These are phyloP conservation scores for Oncorhynchus kisutch DNA, from an alignment of 2,113 vertebrate genomes.

Conservation along the genomic window DNA sequence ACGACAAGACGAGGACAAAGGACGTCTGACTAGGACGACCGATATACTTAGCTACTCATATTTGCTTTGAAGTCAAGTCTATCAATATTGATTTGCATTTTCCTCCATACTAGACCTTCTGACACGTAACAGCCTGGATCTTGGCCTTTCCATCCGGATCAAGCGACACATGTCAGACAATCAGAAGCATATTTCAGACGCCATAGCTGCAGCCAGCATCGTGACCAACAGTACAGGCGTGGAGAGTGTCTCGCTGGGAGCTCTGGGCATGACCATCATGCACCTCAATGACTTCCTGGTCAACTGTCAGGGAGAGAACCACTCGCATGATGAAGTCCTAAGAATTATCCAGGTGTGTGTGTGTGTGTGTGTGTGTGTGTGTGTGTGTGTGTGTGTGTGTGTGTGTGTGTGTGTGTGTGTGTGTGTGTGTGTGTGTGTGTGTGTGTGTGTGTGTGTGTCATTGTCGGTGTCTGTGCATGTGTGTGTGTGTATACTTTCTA, in stretches of 20 bases:
- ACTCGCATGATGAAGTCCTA: slow-evolving; percentile 92
- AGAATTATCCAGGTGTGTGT: slow-evolving; percentile 91
- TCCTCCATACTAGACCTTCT: slow-evolving; percentile 81
- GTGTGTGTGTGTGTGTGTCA: too few species aligned
- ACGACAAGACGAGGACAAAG: too few species aligned
- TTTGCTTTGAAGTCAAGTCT: not conserved
- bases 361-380: too few species aligned
- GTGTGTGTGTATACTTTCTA: too few species aligned
- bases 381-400: too few species aligned
- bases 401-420: too few species aligned
- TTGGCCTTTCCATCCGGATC: slow-evolving; percentile 92
- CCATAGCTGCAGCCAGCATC: slow-evolving; percentile 95
- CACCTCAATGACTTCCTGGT: slow-evolving; percentile 97
- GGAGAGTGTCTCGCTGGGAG: slow-evolving; percentile 87
- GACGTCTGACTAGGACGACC: too few species aligned
- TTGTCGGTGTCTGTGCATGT: too few species aligned
- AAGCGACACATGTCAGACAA: slow-evolving; percentile 93
- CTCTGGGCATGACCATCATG: slow-evolving; percentile 87
- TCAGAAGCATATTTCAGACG: slow-evolving; percentile 97
- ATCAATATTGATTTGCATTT: not conserved
- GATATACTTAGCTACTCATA: not conserved
- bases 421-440: too few species aligned
- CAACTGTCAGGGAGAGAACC: slow-evolving; percentile 93
- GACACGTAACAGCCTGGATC: slow-evolving; percentile 93
- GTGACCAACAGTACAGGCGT: slow-evolving; percentile 95